Conservation (phyloP, 2,888 invertebrate species). For the Dione juno region DNA sequence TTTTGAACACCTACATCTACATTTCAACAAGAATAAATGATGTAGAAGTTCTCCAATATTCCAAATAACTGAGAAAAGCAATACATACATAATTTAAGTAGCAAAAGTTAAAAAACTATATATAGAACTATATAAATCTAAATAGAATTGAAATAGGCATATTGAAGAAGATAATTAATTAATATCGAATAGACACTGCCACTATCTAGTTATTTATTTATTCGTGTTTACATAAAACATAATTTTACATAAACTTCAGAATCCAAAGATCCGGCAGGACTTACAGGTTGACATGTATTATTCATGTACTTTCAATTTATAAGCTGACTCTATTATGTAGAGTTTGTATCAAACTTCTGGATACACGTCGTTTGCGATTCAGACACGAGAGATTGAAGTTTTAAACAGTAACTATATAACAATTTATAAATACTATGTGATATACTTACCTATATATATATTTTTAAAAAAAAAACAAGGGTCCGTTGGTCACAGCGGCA, state of each 20-base stretch:
- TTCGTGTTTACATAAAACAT: not conserved
- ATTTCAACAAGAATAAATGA: too few species aligned
- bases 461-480: too few species aligned
- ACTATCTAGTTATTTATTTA: not conserved
- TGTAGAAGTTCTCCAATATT: too few species aligned
- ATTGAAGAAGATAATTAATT: too few species aligned
- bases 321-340: conserved; percentile 37
- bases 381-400: conserved; percentile 37
- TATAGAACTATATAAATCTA: too few species aligned
- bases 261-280: conserved; percentile 19
- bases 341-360: conserved; percentile 38
- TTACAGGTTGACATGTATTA: conserved; percentile 30
- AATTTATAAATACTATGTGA: not conserved
- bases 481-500: too few species aligned
- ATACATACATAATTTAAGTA: too few species aligned
- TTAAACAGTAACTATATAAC: conserved; percentile 18
- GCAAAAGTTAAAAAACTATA: too few species aligned
- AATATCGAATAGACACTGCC: not conserved
- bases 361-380: conserved; percentile 46
- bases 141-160: too few species aligned
- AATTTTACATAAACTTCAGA: conserved; percentile 1
- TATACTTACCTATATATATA: too few species aligned
- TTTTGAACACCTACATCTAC: not conserved
- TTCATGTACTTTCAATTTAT: conserved; percentile 37
- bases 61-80: too few species aligned